Conservation (phyloP, 1,140 invertebrate genomes). For the Pogonus chalceus region DNA sequence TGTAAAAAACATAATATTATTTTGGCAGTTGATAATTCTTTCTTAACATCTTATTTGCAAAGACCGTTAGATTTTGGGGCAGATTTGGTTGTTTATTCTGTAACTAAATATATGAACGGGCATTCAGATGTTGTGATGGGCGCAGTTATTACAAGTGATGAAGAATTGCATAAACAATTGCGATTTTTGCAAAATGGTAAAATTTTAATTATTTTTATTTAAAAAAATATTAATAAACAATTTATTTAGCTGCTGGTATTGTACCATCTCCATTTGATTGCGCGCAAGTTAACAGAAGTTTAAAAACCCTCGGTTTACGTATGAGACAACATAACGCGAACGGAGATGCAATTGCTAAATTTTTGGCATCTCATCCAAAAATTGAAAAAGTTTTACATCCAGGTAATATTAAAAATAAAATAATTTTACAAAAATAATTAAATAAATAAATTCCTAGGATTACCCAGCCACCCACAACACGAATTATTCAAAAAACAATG, state of each 20-base stretch:
- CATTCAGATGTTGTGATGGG: constrained; percentile 98
- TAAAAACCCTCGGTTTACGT: constrained; percentile 86
- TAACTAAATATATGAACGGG: constrained; percentile 98
- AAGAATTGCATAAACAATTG: constrained; percentile 60
- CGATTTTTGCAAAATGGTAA: constrained; percentile 85
- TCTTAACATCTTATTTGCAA: constrained; percentile 93
- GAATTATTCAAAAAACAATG: constrained; percentile 74
- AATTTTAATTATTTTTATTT: constrained; percentile 10
- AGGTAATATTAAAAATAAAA: constrained; percentile 42
- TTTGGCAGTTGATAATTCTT: constrained; percentile 94
- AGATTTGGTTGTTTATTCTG: constrained; percentile 85
- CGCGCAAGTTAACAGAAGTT: constrained; percentile 82
- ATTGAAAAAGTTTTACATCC: constrained; percentile 81
- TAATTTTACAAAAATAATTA: neutral
- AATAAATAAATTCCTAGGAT: too few species aligned
- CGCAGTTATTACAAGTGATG: constrained; percentile 62
- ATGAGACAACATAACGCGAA: constrained; percentile 86
- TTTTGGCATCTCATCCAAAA: constrained; percentile 63
- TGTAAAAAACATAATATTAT: constrained; percentile 55
- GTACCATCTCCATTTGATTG: constrained; percentile 97
- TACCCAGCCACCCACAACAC: constrained; percentile 88
- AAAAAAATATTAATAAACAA: neutral
- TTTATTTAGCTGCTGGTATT: constrained; percentile 65
- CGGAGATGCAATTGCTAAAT: constrained; percentile 66
- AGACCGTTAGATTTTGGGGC: constrained; percentile 82